Evolutionary conservation across 2,113 vertebrate species (phyloP).

Genomic region (Plecotus auritus): DNA sequence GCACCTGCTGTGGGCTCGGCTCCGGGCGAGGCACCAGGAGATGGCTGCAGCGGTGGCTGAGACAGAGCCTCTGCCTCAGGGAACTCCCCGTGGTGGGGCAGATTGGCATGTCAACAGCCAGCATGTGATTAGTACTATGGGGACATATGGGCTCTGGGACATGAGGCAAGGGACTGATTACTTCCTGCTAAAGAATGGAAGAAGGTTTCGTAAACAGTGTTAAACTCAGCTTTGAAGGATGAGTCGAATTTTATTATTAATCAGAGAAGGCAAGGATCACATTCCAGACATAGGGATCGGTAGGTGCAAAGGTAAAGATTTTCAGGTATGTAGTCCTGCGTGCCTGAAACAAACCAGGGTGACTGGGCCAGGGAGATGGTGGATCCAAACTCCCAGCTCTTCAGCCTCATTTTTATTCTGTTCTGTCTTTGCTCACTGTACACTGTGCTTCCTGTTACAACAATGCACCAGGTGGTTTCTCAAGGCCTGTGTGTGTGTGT

Average conservation of each 20-base stretch:
- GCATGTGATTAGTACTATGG: not conserved
- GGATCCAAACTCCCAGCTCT: not conserved
- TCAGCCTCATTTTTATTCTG: not conserved
- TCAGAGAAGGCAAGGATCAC: not conserved
- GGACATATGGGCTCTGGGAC: not conserved
- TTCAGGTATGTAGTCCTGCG: not conserved
- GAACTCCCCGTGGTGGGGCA: not conserved
- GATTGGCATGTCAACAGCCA: slow-evolving; percentile 38
- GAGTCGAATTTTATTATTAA: not conserved
- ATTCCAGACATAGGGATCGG: not conserved
- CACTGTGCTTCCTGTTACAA: not conserved
- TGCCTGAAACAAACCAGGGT: not conserved
- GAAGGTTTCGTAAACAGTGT: not conserved
- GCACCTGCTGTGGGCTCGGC: not conserved
- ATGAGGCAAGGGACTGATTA: slow-evolving; percentile 23
- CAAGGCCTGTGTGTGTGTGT: not conserved
- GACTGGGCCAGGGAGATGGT: not conserved
- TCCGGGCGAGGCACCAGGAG: not conserved
- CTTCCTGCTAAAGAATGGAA: slow-evolving; percentile 11
- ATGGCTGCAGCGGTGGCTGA: slow-evolving; percentile 30
- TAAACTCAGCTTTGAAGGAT: not conserved
- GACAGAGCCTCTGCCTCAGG: not conserved
- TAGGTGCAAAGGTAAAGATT: not conserved
- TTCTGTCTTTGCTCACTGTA: not conserved
- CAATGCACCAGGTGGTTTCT: not conserved